Base-by-base conservation (phyloP, 2,888 invertebrate genomes). In the Mesochorus sp. region DNA sequence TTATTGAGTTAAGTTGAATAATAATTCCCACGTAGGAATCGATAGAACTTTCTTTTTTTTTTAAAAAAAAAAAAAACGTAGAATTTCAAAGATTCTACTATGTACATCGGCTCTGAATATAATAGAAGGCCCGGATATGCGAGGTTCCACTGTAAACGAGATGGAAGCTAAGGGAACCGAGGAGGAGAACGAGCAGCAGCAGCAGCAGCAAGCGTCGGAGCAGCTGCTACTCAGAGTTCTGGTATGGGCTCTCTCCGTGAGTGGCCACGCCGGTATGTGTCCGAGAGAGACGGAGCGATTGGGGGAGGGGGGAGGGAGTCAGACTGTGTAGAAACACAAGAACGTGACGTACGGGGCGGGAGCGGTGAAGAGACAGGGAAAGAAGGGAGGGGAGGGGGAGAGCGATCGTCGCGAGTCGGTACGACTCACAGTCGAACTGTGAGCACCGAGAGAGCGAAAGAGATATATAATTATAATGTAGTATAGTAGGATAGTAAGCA, bases 221-320 rank as follows among this genome's bases (percentile, higher is more conserved):
- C 79, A 75, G 79, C 79, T 79, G 79, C 79, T 79, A 75, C 61
- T 79, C 70, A 53, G 61, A 51, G 67, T 78, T 72, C 53, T 71
- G 62, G 55, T 51, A 24, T 47, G 59, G 64, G 42, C 72, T 70
- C 66, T 39, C 64, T 59, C 51, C 12, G 75, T 49, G 75, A 79
- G 61, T 71, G 75, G 51, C 47, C 53, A 67, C 47, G 68, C 62
- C 68, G 77, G 62, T 34, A 53, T 57, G 64, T 47, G 19, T n/a
- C 8, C 53, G 67, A 12, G 19, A 0, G 21, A 6, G 44, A 1
- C 2, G n/a, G 51, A 19, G 26, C 34, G 67, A 53, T 14, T 28
- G 59, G 17, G 34, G 34, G 19, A 10, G 5, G 3, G 12, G n/a
- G 24, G 24, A 42, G 59, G 10, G 44, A 57, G 47, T 0, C 62